These are phyloP conservation scores for Cinclus cinclus DNA, from an alignment of 2,113 vertebrate species.

Conservation along the genomic window DNA sequence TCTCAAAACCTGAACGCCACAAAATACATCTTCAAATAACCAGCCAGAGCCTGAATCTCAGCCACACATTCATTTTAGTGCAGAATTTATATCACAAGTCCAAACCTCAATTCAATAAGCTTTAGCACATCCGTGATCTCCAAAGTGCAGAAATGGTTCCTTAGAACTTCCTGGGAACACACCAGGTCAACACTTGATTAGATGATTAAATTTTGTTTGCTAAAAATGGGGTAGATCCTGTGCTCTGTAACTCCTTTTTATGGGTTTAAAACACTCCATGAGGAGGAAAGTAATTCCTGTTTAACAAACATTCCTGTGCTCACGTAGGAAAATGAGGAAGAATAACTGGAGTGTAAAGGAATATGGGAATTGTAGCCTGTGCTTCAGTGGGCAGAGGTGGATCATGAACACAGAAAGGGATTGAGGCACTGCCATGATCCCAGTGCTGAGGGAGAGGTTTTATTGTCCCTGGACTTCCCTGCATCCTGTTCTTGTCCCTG, in stretches of 20 bases:
- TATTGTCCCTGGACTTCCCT: neutral
- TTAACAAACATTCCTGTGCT: neutral
- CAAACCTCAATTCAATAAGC: neutral
- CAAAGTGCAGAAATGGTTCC: neutral
- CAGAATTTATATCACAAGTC: neutral
- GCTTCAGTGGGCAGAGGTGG: neutral
- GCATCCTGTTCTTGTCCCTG: neutral
- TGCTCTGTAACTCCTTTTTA: neutral
- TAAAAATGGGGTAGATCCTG: neutral
- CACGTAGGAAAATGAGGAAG: neutral
- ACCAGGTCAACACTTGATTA: neutral
- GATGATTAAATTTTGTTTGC: neutral
- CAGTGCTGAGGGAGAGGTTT: accelerated
- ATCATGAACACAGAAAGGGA: neutral
- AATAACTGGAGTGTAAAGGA: neutral
- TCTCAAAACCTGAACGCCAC: neutral
- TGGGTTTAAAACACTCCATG: neutral
- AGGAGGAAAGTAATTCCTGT: neutral
- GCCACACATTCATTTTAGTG: neutral
- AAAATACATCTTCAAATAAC: neutral
- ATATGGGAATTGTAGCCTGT: neutral
- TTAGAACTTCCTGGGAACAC: neutral
- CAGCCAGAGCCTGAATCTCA: neutral
- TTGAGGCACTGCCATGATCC: neutral
- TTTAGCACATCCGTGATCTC: accelerated